A percentile compares a stretch with the other conserved stretches of the same genome.
Evolutionary conservation across 2,113 vertebrate species (phyloP).

Genomic region (Anolis carolinensis): DNA sequence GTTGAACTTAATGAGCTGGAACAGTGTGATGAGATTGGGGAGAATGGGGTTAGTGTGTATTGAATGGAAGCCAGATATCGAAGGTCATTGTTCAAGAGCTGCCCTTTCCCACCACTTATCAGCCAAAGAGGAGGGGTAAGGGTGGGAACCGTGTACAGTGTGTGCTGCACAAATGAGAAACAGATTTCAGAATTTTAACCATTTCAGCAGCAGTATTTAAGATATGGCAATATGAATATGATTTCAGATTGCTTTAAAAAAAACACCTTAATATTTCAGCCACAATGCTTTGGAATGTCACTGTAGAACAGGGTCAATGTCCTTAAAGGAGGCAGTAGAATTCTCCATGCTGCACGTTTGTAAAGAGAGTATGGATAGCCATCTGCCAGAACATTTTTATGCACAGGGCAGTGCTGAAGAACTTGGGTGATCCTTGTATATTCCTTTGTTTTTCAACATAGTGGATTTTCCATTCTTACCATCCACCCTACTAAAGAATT

Average conservation of each 20-base stretch:
- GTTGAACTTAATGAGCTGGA: conserved; percentile 69
- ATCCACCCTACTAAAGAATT: not conserved
- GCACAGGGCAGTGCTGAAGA: not conserved
- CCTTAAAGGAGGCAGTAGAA: conserved; percentile 11
- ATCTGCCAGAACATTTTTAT: not conserved
- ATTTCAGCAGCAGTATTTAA: conserved; percentile 22
- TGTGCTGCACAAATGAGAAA: conserved; percentile 53
- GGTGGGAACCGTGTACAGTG: conserved; percentile 21
- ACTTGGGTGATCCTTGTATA: not conserved
- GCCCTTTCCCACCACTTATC: conserved; percentile 72
- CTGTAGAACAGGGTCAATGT: not conserved
- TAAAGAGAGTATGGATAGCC: not conserved
- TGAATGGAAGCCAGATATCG: conserved; percentile 61
- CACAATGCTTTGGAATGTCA: not conserved
- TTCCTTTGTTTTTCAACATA: not conserved
- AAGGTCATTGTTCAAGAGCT: conserved; percentile 62
- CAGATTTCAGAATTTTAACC: conserved; percentile 30
- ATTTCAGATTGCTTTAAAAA: not conserved
- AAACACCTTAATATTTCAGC: not conserved
- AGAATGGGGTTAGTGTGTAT: conserved; percentile 67
- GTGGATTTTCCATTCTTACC: not conserved
- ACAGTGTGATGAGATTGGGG: conserved; percentile 48
- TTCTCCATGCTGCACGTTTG: not conserved
- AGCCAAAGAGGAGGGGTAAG: conserved; percentile 46
- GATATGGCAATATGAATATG: conserved; percentile 12